Conservation (phyloP, 1,140 invertebrate species). For the Diploscapter pachys region DNA sequence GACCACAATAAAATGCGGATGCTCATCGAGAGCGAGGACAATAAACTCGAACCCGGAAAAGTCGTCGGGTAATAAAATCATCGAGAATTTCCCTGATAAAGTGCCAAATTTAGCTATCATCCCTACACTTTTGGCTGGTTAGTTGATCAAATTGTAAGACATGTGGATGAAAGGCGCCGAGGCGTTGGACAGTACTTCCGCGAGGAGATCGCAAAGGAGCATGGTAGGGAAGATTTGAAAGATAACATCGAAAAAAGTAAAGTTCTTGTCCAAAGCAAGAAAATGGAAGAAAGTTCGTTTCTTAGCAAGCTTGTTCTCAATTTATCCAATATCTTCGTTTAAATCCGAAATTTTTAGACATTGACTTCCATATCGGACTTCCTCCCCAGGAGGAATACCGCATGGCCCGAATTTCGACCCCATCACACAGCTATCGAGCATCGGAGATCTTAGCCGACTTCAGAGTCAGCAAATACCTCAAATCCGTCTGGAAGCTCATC, state of each 20-base stretch:
- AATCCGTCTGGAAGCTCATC: not conserved
- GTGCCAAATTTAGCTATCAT: slow-evolving; percentile 20
- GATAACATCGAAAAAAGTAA: not conserved
- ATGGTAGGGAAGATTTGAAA: slow-evolving; percentile 20
- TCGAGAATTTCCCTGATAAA: not conserved
- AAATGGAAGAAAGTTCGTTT: not conserved
- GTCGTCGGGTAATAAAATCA: slow-evolving; percentile 12
- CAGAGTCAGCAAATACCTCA: not conserved
- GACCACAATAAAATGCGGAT: slow-evolving; percentile 38
- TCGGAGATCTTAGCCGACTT: slow-evolving; percentile 22
- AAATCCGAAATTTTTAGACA: not conserved
- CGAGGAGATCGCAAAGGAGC: slow-evolving; percentile 40
- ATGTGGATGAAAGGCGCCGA: slow-evolving; percentile 39
- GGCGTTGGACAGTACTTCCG: slow-evolving; percentile 48
- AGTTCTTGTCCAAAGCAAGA: not conserved
- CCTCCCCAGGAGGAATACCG: slow-evolving; percentile 39
- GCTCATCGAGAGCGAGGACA: slow-evolving; percentile 42
- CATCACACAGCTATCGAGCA: slow-evolving; percentile 35
- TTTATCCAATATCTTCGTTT: too few relatives aligned
- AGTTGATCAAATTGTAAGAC: slow-evolving; percentile 49
- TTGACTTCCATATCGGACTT: slow-evolving; percentile 46
- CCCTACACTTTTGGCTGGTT: slow-evolving; percentile 47
- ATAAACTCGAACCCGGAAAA: slow-evolving; percentile 46
- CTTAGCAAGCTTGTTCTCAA: too few relatives aligned
- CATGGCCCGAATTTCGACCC: slow-evolving; percentile 41